phyloP scores from a whole-genome alignment of 2,797 vertebrate genomes.

The Tokudaia muenninki region DNA sequence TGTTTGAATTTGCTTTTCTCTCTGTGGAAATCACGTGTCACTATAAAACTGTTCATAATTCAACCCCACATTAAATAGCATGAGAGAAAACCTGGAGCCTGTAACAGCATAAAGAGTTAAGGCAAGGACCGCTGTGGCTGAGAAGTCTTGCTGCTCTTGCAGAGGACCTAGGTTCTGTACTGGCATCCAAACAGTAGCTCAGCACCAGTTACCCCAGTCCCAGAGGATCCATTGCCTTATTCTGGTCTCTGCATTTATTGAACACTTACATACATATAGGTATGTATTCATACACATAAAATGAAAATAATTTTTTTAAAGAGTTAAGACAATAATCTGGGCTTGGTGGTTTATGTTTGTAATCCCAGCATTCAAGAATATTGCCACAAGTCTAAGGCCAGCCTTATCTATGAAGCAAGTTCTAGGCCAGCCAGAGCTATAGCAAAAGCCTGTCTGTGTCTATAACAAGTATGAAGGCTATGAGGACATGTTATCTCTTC shows the following conservation, averaged over 20 bases:
- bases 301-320: neutral
- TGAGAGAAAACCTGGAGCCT: neutral
- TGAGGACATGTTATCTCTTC: neutral
- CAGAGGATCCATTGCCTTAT: neutral
- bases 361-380: neutral
- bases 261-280: neutral
- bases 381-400: neutral
- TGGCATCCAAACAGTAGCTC: neutral
- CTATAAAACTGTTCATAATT: neutral
- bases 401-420: neutral
- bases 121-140: neutral
- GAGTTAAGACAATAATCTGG: neutral
- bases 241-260: neutral
- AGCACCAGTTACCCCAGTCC: neutral
- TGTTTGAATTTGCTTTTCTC: constrained; percentile 42
- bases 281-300: neutral
- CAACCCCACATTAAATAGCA: neutral
- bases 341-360: neutral
- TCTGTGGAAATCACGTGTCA: neutral
- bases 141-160: neutral
- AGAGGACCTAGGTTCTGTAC: neutral
- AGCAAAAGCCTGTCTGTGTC: neutral
- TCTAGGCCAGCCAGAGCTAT: neutral
- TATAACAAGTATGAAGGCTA: neutral
- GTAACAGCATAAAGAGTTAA: neutral